Evolutionary conservation across 2,888 invertebrate species (phyloP).

Genomic region (Muschampia plurimacula): DNA sequence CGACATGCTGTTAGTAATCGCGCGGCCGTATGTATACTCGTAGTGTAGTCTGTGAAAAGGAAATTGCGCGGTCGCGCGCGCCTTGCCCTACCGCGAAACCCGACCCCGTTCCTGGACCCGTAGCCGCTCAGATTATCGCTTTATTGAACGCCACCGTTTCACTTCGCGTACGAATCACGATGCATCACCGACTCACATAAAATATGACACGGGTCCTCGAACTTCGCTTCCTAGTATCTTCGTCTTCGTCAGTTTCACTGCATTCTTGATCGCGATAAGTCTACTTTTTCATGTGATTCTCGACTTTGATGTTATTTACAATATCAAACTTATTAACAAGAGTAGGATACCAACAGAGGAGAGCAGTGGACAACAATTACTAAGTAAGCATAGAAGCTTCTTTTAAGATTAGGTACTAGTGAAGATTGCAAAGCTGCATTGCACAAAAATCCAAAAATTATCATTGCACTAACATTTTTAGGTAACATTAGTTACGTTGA

Average conservation of each 20-base stretch:
- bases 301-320: too few species aligned
- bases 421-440: too few species aligned
- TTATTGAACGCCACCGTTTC: conserved; percentile 45
- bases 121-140: conserved; percentile 44
- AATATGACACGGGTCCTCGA: conserved; percentile 25
- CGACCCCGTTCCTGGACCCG: conserved; percentile 54
- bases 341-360: too few species aligned
- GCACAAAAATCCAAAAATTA: too few species aligned
- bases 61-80: conserved; percentile 78
- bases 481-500: too few species aligned
- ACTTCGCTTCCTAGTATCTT: conserved; percentile 28
- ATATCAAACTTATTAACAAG: too few species aligned
- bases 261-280: neutral
- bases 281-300: neutral
- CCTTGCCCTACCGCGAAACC: conserved; percentile 71
- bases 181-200: conserved; percentile 34
- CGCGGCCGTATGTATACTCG: conserved; percentile 21
- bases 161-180: conserved; percentile 39
- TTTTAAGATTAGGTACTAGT: too few species aligned
- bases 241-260: neutral
- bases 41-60: conserved; percentile 45
- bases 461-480: too few species aligned
- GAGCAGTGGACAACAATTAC: too few species aligned
- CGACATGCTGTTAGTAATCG: conserved; percentile 36
- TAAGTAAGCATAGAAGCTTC: too few species aligned